Evolutionary conservation across 2,113 vertebrate genomes (phyloP), one percentile per base, ranked within the genome.

Genomic region (Engraulis encrasicolus): DNA sequence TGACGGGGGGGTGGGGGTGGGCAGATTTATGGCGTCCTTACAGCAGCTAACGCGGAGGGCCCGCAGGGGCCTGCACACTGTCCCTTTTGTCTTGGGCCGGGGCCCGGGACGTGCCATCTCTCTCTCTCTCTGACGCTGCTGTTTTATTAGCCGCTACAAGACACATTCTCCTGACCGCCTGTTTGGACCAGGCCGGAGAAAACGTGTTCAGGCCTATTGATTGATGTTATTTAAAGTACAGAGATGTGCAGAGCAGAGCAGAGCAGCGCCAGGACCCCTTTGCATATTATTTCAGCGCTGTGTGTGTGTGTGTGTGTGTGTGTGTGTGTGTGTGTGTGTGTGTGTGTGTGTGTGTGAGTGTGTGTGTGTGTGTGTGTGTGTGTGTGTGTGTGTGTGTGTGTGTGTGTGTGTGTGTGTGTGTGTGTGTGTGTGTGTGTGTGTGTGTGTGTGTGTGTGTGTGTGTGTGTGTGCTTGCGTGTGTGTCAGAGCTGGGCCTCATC

Each of bases 1-100:
- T 92, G 90, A 91, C 88, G 82, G 77, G 78, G 84, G n/a, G n/a
- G n/a, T n/a, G n/a, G n/a, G n/a, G n/a, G n/a, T n/a, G n/a, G 40
- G 83, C 34, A 89, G 87, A 94, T 93, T 91, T 91, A 92, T 91
- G 88, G 84, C 83, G 38, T 90, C 82, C 79, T 78, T 87, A 78
- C 84, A 86, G n/a, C n/a, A n/a, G 78, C 54, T 90, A 86, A 83
- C 82, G 61, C 40, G 66, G 52, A 86, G 81, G 58, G 77, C 50
- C 83, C 48, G 18, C 88, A 71, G n/a, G n/a, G n/a, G n/a, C n/a
- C 85, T 78, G 91, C 84, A 92, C 86, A 92, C 82, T 90, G 85
- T 90, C 82, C 90, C 90, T 90, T 81, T 90, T 93, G 90, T 93
- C 87, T 86, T 87, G 58, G 83, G 83, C 49, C 34, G 80, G n/a